Percentiles rank a stretch among this genome's conserved stretches.
Evolutionary conservation across 2,113 vertebrate species (phyloP).

Genomic region (Martes martes): DNA sequence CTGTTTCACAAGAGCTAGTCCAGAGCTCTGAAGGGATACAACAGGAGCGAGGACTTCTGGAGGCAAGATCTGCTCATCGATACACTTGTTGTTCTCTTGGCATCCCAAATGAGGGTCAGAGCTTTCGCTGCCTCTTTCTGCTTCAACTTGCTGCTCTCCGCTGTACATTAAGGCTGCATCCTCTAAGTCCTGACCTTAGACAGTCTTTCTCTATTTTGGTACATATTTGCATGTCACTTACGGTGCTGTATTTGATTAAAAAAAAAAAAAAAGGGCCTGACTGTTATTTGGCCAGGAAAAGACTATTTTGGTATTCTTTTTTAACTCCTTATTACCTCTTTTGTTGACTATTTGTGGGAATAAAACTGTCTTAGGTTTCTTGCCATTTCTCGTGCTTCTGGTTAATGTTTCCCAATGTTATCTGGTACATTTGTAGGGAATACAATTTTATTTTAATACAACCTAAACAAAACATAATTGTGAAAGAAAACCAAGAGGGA

Average conservation of each 20-base stretch:
- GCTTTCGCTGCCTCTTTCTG: background rate
- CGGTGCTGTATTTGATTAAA: background rate
- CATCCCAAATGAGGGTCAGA: background rate
- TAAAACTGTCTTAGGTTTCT: background rate
- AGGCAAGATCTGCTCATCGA: background rate
- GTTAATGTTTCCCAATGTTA: background rate
- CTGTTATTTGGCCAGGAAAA: conserved; percentile 1
- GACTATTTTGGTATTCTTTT: conserved; percentile 32
- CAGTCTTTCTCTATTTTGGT: conserved; percentile 9
- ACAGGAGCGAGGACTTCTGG: background rate
- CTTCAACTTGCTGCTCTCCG: background rate
- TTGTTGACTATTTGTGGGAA: conserved; percentile 30
- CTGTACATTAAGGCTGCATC: background rate
- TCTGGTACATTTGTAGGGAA: conserved; percentile 39
- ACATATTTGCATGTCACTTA: conserved; percentile 10
- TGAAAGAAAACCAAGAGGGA: conserved; percentile 4
- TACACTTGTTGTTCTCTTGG: background rate
- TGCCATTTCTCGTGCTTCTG: conserved; percentile 6
- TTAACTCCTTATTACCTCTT: conserved; percentile 35
- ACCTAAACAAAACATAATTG: conserved; percentile 29
- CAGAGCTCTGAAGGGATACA: background rate
- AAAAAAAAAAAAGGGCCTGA: background rate
- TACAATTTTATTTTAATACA: conserved; percentile 32
- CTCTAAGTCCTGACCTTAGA: background rate
- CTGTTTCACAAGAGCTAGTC: background rate